Base-by-base conservation (phyloP, 2,888 invertebrate species). In the Trissonchulus sp. region DNA sequence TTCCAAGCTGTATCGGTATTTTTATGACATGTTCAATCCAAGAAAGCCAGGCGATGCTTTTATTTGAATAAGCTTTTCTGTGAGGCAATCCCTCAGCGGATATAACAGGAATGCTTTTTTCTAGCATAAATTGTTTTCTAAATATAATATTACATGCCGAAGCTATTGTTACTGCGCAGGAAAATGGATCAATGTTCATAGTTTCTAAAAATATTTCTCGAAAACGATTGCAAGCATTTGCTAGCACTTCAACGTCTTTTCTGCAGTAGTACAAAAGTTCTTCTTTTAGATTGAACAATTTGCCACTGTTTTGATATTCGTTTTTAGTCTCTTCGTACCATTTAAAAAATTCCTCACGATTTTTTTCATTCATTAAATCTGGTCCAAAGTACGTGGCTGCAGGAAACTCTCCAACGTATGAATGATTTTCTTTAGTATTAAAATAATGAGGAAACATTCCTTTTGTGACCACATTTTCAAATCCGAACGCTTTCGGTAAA, bases 251-350 rank as follows among this genome's bases (percentile, higher is more conserved):
- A 15, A 80, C 79, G 74, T 80, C 80, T 1, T 72, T 69, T 1
- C 30, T 37, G 73, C 80, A 81, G 63, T 79, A 81, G 31, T 75
- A 74, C 2, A 23, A 48, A 8, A 79, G 72, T 68, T 80, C 78
- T 31, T 76, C 63, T 60, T 73, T 37, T 68, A 80, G 77, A 74
- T 79, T 72, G 65, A 79, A 80, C 15, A 63, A 60, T n/a, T 74
- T 36, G 33, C 71, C 31, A 60, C 76, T 74, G 30, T 77, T 23
- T 68, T 34, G 2, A 18, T 68, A 15, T 33, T 30, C 18, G 15
- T n/a, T 28, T 18, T 34, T 8, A 8, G 8, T 23, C 48, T 48
- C 48, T 8, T 48, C 48, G 23, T 48, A 38, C 72, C 72, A 72
- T 23, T 28, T 72, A 15, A 18, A 48, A 48, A 72, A 72, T 30